Base-by-base conservation (phyloP, 1,140 invertebrate species). In the Ptiloglossa arizonensis region DNA sequence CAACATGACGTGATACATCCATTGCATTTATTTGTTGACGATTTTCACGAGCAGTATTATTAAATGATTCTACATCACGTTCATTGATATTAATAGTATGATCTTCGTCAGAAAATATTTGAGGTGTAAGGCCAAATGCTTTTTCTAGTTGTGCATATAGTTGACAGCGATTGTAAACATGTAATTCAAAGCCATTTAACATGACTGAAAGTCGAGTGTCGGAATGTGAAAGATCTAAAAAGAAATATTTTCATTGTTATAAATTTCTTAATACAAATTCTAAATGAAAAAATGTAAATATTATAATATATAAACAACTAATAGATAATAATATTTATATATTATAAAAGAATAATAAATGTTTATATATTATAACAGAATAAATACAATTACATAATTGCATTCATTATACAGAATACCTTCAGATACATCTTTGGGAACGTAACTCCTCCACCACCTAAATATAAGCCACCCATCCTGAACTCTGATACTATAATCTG, bases 401-500 rank as follows among this genome's bases (percentile, higher is more conserved):
- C 46, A 35, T 44, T 70, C 4, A 32, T 6, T 57, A 56, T 32
- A 19, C 48, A 54, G 19, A 69, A 87, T 91, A 98, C 97, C 97
- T 96, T 98, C 97, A 73, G 97, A 97, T 54, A 98, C 96, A 95
- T 98, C 97, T 94, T 98, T 98, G 56, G 97, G 97, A 77, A 98
- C 96, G 92, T 99, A 99, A 59, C 97, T 96, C 82, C 97, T 94
- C 98, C 98, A 99, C 97, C 98, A 99, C 77, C 98, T 94, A 93
- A 99, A 99, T 93, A 99, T 98, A 66, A 98, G 94, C 94, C 98
- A 99, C 8, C 98, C 99, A 94, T 99, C 98, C 93, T 99, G 98
- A 79, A 99, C 95, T 85, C 98, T 94, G 50, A 99, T 90, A 46
- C 97, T 97, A 91, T 97, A 99, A 93, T 99, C 98, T 92, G 98